These are phyloP conservation scores for Stenoptilia bipunctidactyla DNA, from an alignment of 2,888 invertebrate species.

Conservation along the genomic window DNA sequence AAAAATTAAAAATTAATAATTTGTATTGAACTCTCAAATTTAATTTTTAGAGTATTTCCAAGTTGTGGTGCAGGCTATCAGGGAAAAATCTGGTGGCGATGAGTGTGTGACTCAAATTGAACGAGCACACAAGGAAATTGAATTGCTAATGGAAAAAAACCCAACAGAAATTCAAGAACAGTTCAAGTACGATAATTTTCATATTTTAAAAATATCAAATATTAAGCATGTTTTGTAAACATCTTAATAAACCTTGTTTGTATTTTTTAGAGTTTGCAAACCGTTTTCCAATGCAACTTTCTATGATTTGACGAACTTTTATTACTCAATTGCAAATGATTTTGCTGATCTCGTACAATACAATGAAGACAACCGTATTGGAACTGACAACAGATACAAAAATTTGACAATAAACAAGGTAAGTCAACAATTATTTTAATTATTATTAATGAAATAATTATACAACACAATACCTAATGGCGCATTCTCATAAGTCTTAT, in stretches of 20 bases:
- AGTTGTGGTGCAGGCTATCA: constrained; percentile 83
- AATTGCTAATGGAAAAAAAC: constrained; percentile 64
- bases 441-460: too few relatives aligned
- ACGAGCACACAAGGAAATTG: constrained; percentile 76
- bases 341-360: constrained; percentile 95
- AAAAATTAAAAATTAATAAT: too few relatives aligned
- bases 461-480: too few relatives aligned
- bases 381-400: constrained; percentile 66
- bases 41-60: constrained; percentile 79
- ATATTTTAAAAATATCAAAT: constrained; percentile 17
- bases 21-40: too few relatives aligned
- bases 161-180: constrained; percentile 73
- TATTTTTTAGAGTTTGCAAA: constrained; percentile 76
- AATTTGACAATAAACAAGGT: constrained; percentile 85
- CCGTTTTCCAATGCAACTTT: constrained; percentile 75
- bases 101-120: constrained; percentile 78
- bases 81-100: constrained; percentile 70
- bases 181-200: constrained; percentile 73
- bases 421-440: constrained; percentile 17
- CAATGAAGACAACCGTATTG: constrained; percentile 90
- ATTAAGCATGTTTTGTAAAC: background rate
- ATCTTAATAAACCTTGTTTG: background rate
- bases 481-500: too few relatives aligned
- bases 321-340: constrained; percentile 84
- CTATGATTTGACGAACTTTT: constrained; percentile 84